Conservation (phyloP, 2,888 invertebrate species). For the Oegoconia quadripuncta region DNA sequence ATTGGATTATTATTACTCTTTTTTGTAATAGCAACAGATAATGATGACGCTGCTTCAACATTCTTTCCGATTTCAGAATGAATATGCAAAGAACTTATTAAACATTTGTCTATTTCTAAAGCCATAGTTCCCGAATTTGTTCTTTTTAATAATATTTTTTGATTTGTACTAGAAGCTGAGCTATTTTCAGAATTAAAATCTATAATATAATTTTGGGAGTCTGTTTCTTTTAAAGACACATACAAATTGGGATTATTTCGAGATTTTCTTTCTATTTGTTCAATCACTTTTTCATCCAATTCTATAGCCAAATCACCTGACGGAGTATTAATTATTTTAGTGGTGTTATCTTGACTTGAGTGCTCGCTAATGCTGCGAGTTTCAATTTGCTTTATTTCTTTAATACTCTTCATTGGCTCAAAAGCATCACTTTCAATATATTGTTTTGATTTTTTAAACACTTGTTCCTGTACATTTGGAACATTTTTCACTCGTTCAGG, state of each 20-base stretch:
- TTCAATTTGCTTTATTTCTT: slow-evolving; percentile 8
- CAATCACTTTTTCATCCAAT: slow-evolving; percentile 36
- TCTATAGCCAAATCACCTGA: slow-evolving; percentile 36
- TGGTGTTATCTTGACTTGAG: neutral
- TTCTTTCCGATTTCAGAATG: too few species aligned
- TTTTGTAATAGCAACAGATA: neutral
- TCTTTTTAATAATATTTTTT: slow-evolving; percentile 24
- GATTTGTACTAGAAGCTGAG: slow-evolving; percentile 10
- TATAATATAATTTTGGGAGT: slow-evolving; percentile 30
- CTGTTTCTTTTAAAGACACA: slow-evolving; percentile 28
- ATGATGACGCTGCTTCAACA: neutral
- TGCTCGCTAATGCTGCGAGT: neutral
- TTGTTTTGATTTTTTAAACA: slow-evolving; percentile 4
- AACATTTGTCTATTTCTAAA: slow-evolving; percentile 29
- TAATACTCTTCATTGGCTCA: slow-evolving; percentile 4
- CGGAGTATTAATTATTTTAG: slow-evolving; percentile 28
- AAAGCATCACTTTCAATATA: slow-evolving; percentile 2
- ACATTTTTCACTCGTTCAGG: slow-evolving; percentile 4
- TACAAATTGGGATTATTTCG: slow-evolving; percentile 24
- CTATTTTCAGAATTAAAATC: slow-evolving; percentile 26
- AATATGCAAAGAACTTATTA: slow-evolving; percentile 18
- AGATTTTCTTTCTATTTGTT: slow-evolving; percentile 32
- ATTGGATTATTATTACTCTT: too few species aligned
- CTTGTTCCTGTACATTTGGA: neutral
- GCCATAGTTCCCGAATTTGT: slow-evolving; percentile 29